Evolutionary conservation across 2,888 invertebrate genomes (phyloP), one percentile per base, ranked within the genome.

Genomic region (Amphimallon solstitiale): DNA sequence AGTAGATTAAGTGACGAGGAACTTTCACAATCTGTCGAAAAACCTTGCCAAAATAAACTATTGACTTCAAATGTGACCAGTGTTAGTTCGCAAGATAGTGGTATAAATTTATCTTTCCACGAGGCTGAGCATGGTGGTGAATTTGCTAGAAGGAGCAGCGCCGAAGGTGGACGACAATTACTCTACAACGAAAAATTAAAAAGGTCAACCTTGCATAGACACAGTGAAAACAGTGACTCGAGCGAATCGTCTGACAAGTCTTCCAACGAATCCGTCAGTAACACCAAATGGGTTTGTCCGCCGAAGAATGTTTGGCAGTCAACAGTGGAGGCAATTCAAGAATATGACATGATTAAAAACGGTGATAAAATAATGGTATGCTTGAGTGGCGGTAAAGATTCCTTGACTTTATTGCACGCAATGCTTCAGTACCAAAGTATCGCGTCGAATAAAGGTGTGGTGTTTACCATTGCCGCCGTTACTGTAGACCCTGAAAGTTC

Each of bases 301-400:
- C 90, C 94, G 0, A 92, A 93, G 75, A 86, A 87, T 46, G 88
- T 95, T 43, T 94, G 94, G 90, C 92, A 92, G 75, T 90, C 92
- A 9, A 87, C 91, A 7, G 86, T 93, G 7, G 92, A 92, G 89
- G 94, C 94, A 0, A 85, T 95, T 52, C 89, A 90, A 68, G 93
- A 94, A 77, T 94, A 89, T 82, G 87, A 89, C 69, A 95, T 95
- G 95, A 88, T 96, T 64, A 86, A 88, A 60, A 88, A 93, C 71
- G 92, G 92, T 1, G 95, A 96, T 80, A 87, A 90, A 68, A 89
- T 95, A 12, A 84, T 96, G 77, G 89, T 95, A 10, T 95, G 95
- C 78, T 83, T 96, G 46, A 94, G 94, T 0, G 94, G 92, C 0
- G 92, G 93, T 1, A 91, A 91, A 72, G 91, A 93, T 77, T 95